Conservation (phyloP, 2,888 invertebrate genomes). For the Laothoe populi region DNA sequence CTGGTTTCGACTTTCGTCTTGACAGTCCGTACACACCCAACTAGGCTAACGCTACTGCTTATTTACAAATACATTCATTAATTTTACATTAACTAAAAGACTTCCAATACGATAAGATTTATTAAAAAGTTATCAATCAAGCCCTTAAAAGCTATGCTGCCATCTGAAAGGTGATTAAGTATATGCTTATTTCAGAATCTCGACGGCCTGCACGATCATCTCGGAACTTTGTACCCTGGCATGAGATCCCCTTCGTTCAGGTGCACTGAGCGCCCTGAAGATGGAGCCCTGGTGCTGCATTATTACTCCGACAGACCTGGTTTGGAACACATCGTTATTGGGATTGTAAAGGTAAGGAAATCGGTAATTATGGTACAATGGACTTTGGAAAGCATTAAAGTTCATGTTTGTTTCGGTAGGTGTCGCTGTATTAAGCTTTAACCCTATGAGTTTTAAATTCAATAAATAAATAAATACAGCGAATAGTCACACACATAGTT, state of each 20-base stretch:
- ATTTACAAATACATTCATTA: no score
- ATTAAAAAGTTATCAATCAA: neutral
- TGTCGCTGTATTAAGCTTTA: no score
- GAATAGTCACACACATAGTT: no score
- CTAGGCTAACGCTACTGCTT: no score
- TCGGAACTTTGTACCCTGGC: conserved; percentile 96
- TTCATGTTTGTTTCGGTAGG: no score
- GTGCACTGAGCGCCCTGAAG: conserved; percentile 95
- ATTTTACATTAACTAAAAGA: no score
- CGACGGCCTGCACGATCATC: conserved; percentile 97
- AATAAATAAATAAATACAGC: no score
- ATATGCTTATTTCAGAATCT: conserved; percentile 88
- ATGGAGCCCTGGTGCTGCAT: conserved; percentile 95
- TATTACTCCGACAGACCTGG: conserved; percentile 98
- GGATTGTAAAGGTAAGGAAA: conserved; percentile 93
- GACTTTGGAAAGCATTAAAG: neutral
- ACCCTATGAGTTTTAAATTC: neutral
- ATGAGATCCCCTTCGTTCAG: conserved; percentile 98
- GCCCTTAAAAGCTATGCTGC: neutral
- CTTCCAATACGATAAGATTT: no score
- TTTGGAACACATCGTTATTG: conserved; percentile 97
- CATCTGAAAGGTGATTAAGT: neutral
- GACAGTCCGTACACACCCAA: no score
- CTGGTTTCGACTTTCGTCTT: no score
- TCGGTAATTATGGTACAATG: neutral